Evolutionary conservation across 2,888 invertebrate genomes (phyloP), one percentile per base, ranked within the genome.

Genomic region (Leucoptera coffeella): DNA sequence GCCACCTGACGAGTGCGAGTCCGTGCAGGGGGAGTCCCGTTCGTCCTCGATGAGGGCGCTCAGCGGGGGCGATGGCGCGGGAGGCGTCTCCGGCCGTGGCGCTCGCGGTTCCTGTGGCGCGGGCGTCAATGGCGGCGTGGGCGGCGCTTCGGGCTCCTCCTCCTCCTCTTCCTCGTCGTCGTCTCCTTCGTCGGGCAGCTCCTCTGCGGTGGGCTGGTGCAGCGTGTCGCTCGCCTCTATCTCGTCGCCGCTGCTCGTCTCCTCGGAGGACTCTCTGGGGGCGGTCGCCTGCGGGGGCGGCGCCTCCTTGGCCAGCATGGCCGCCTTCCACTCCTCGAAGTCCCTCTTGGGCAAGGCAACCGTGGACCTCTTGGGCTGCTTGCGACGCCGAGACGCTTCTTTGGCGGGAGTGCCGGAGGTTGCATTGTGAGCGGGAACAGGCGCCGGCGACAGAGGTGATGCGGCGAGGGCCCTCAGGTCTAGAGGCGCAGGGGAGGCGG

Each of bases 1-100:
- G 25, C 15, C 14, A 14, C 12, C 28, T 25, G 23, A 27, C 12
- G 27, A n/a, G n/a, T n/a, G n/a, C n/a, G n/a, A n/a, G n/a, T n/a
- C n/a, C n/a, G n/a, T n/a, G n/a, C n/a, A n/a, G n/a, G n/a, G n/a
- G n/a, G n/a, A n/a, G n/a, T n/a, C n/a, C n/a, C n/a, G n/a, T 31
- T 49, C 49, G 33, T 47, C 50, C 23, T 37, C 44, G 27, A 34
- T 42, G 31, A 36, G 26, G 24, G 28, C 23, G 14, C 15, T n/a
- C n/a, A n/a, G n/a, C 4, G 24, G 25, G 44, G 43, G 11, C 50
- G 45, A 30, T 54, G 35, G 32, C 55, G 49, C 27, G 47, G 50
- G 12, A 47, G 52, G 3, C 59, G 57, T 61, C 62, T 3, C 51
- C 51, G 31, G 59, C 58, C 43, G 60, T 61, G 19, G 61, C 61